Evolutionary conservation across 2,888 invertebrate species (phyloP).

Genomic region (Ophion ventricosus): DNA sequence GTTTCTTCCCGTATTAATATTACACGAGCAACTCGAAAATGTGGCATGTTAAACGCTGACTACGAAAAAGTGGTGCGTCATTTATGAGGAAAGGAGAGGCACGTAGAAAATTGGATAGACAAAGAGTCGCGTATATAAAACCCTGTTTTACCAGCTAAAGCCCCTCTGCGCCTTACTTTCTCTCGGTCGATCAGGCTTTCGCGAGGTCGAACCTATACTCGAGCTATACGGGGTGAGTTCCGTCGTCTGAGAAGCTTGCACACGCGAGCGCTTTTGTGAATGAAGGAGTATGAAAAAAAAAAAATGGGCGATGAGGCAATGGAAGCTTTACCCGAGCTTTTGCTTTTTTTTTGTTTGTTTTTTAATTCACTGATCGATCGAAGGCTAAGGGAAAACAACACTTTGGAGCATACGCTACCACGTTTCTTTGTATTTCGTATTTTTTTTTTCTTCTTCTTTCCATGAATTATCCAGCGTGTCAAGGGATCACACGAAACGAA

Average conservation of each 20-base stretch:
- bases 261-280: constrained; percentile 18
- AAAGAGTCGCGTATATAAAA: constrained; percentile 6
- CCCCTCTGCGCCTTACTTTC: constrained; percentile 21
- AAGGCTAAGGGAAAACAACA: neutral
- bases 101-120: constrained; percentile 7
- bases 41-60: neutral
- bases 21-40: constrained; percentile 3
- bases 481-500: neutral
- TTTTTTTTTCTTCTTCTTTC: neutral
- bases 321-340: neutral
- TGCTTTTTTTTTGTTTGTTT: neutral
- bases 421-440: neutral
- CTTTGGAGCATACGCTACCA: neutral
- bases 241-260: constrained; percentile 13
- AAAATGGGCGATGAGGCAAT: too few species aligned
- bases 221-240: neutral
- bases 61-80: neutral
- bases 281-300: too few species aligned
- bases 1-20: neutral
- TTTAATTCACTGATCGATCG: neutral
- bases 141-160: constrained; percentile 11
- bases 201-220: constrained; percentile 25
- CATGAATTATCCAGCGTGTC: neutral
- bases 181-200: constrained; percentile 56
- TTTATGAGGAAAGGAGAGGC: neutral